Conservation (phyloP, 1,140 invertebrate genomes). For the Cydia strobilella region DNA sequence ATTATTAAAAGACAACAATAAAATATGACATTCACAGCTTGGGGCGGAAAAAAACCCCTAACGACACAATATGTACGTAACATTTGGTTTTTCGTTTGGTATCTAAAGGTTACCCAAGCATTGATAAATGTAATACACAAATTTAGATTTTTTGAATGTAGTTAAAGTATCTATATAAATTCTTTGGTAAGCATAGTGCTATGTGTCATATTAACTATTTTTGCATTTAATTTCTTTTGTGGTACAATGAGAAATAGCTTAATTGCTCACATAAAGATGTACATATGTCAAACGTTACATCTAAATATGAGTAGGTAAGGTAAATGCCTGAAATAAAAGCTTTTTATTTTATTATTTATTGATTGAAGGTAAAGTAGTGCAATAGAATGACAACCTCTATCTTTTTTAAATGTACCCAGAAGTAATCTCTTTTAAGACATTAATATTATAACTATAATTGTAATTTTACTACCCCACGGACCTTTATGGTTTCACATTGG, state of each 20-base stretch:
- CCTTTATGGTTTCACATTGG: too few species aligned
- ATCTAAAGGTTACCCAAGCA: background rate
- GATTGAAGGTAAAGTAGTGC: background rate
- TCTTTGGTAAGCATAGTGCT: background rate
- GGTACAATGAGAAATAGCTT: too few species aligned
- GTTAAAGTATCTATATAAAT: background rate
- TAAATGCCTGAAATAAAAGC: too few species aligned
- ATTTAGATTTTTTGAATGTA: background rate
- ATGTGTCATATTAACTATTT: background rate
- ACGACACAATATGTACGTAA: conserved; percentile 18
- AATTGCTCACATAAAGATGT: too few species aligned
- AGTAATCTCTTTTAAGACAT: too few species aligned
- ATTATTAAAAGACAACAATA: conserved; percentile 35
- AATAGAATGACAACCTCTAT: background rate
- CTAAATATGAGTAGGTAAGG: background rate
- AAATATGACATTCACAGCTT: conserved; percentile 32
- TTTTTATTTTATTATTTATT: too few species aligned
- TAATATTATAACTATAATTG: too few species aligned
- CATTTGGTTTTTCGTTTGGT: conserved; percentile 1
- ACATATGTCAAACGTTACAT: background rate
- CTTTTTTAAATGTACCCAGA: too few species aligned
- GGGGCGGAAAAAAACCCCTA: background rate
- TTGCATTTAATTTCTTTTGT: too few species aligned
- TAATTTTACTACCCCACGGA: too few species aligned
- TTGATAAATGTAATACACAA: background rate